Percentiles rank a stretch among this genome's conserved stretches.
These are phyloP conservation scores for Medauroidea extradentata DNA, from an alignment of 1,140 invertebrate species.

Conservation along the genomic window DNA sequence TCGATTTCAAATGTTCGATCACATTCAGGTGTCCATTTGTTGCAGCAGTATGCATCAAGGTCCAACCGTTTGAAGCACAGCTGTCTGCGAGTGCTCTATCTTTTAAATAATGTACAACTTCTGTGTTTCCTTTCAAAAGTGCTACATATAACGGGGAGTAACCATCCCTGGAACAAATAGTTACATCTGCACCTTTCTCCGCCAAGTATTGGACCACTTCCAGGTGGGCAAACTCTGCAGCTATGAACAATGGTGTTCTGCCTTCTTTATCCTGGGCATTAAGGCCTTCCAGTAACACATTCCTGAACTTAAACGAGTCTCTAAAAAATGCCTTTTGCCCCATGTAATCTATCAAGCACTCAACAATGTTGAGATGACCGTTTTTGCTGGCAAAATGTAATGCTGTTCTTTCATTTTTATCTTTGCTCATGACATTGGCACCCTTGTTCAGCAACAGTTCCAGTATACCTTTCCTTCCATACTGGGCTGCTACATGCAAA, in stretches of 20 bases:
- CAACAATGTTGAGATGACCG: constrained; percentile 3
- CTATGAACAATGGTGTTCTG: constrained; percentile 7
- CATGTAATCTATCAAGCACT: constrained; percentile 8
- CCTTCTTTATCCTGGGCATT: constrained; percentile 2
- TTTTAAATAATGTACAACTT: constrained; percentile 65
- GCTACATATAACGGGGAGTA: constrained; percentile 55
- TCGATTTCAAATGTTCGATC: constrained; percentile 70
- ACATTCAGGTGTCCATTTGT: constrained; percentile 70
- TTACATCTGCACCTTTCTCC: constrained; percentile 3
- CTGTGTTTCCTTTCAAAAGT: constrained; percentile 61
- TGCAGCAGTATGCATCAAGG: constrained; percentile 72
- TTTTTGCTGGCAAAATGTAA: constrained; percentile 7
- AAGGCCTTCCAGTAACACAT: background rate
- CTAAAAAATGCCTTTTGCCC: background rate
- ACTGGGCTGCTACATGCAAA: background rate
- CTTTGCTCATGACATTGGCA: background rate
- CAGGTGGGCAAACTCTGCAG: background rate
- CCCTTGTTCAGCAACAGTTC: constrained; percentile 6
- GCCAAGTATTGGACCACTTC: constrained; percentile 5
- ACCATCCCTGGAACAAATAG: constrained; percentile 5
- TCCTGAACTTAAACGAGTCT: background rate
- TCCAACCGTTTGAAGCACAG: constrained; percentile 62
- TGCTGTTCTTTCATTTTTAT: background rate
- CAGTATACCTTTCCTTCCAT: background rate
- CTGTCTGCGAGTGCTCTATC: constrained; percentile 57